Base-by-base conservation (phyloP, 2,797 vertebrate species). In the Argya squamiceps region DNA sequence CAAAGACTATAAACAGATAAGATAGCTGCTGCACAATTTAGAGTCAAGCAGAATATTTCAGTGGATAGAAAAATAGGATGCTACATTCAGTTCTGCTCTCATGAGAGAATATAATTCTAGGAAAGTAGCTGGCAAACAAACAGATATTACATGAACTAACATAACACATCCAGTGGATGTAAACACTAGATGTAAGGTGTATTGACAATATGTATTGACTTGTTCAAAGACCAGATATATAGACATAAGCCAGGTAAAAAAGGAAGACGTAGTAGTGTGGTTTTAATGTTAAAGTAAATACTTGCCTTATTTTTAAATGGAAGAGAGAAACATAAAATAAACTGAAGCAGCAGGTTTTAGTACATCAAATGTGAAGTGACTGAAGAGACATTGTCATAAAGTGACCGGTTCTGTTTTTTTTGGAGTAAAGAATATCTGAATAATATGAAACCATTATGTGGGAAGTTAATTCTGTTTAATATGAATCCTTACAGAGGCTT, bases 151-250 rank as follows among this genome's bases (percentile, higher is more conserved):
- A 84, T 74, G 78, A 92, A 64, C 73, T 83, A 95, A 29, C 78
- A 88, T 82, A 96, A 76, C 76, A 85, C 37, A 36, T 91, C 69
- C 59, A 43, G 34, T 81, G 84, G 62, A 93, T 92, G 53, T 84
- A 91, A 93, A 92, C 73, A 92, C 26, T 89, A 46, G 56, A 68
- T 92, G 60, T 91, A 82, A 56, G 36, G 26, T 93, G 49, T 86
- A 88, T 92, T 91, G 84, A 64, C 85, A 91, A 85, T 74, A 50
- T 44, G 26, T 30, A 30, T 49, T 49, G 16, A 75, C 60, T 88
- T 84, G 36, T 71, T 92, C 84, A 94, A 90, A 92, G 80, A 74
- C 74, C 77, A 90, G 80, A 88, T 85, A 82, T 67, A 41, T 93
- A 86, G 92, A 90, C 60, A 92, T 86, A 81, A 82, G 3, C 32